Evolutionary conservation across 2,888 invertebrate genomes (phyloP), one percentile per base, ranked within the genome.

Genomic region (Scrobipalpa costella): DNA sequence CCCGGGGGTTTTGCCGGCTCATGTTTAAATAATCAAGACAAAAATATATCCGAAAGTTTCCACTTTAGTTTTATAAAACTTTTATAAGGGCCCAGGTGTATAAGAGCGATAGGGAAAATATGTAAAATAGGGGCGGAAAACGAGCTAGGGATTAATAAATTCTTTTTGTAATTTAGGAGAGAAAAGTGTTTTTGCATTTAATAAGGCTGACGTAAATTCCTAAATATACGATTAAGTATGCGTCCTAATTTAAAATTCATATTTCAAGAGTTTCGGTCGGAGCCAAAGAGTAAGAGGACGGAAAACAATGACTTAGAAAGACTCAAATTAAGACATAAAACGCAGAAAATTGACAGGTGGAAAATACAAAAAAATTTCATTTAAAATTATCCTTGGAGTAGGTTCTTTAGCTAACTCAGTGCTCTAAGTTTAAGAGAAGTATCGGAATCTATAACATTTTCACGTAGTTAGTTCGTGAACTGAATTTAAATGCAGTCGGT

Each of bases 21-120:
- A 33, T 60, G 50, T 61, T 38, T 52, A 52, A 50, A 47, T 36
- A 38, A 47, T 62, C 40, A 52, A 36, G 55, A 47, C 17, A 17
- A 34, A 58, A 59, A 59, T 59, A 59, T 44, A 33, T 34, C 33
- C 9, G 9, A 33, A 60, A 60, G 27, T 15, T 47, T n/a, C 33
- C 47, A 15, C 33, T 44, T 62, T 40, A 62, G 33, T 44, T 62
- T 50, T 55, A 34, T 62, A 17, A 62, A 62, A 62, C 21, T 61
- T 65, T 59, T 33, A 62, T 55, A 50, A 38, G 27, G 36, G 11
- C 47, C 47, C 65, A 65, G 65, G 65, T 65, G 65, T 50, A 52
- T 63, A 60, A 50, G 38, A 36, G 44, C 9, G 58, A 63, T 58
- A 58, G 58, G 63, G 40, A 47, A 62, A 64, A 67, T 63, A 65